Conservation (phyloP, 1,140 invertebrate species). For the Triops longicaudatus region DNA sequence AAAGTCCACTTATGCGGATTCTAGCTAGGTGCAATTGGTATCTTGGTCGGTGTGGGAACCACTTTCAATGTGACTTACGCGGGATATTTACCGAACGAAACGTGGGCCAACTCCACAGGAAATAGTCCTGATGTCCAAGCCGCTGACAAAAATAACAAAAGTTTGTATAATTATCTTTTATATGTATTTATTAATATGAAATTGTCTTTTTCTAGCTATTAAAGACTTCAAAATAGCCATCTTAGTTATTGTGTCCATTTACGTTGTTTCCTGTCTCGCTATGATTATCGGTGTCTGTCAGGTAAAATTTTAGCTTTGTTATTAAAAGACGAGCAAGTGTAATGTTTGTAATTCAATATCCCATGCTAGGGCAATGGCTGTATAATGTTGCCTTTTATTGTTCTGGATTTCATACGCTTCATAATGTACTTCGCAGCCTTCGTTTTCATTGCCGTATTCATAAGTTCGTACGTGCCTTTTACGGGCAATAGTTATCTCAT, state of each 20-base stretch:
- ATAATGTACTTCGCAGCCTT: neutral
- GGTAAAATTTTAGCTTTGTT: constrained; percentile 1
- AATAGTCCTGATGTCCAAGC: neutral
- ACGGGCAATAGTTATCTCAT: neutral
- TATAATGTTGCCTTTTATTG: neutral
- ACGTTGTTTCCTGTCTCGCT: neutral
- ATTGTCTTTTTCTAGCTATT: neutral
- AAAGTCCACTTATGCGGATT: neutral
- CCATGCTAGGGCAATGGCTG: neutral
- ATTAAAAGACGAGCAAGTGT: neutral
- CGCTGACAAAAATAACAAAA: neutral
- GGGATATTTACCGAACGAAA: neutral
- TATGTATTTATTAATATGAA: neutral
- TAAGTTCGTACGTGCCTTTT: neutral
- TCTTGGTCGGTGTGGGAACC: neutral
- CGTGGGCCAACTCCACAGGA: neutral
- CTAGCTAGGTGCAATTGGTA: neutral
- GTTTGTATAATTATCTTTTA: neutral
- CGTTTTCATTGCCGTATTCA: neutral
- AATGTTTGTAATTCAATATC: neutral
- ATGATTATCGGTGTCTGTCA: constrained; percentile 14
- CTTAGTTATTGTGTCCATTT: neutral
- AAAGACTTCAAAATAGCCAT: constrained; percentile 3
- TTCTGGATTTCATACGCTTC: neutral
- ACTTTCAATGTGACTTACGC: neutral